These are phyloP conservation scores for Ceratosolen fusciceps DNA, from an alignment of 1,140 invertebrate genomes.

Conservation along the genomic window DNA sequence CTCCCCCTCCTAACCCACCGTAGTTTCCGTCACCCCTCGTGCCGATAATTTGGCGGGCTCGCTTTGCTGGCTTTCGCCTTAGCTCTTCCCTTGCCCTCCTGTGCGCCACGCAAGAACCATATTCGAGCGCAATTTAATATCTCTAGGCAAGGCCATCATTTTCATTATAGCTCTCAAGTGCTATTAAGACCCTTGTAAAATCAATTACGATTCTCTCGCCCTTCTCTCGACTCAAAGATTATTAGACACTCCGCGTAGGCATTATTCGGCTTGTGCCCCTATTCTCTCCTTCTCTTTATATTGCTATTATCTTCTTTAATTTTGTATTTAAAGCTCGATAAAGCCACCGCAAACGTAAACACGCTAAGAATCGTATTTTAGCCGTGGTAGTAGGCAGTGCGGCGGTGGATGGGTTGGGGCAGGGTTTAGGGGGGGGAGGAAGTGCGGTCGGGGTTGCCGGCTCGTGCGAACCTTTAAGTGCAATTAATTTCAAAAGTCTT, in stretches of 20 bases:
- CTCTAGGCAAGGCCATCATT: not conserved
- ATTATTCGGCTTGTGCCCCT: too few relatives aligned
- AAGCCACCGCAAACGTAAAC: too few relatives aligned
- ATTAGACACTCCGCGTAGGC: not conserved
- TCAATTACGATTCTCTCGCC: not conserved
- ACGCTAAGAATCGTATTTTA: too few relatives aligned
- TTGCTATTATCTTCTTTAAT: too few relatives aligned
- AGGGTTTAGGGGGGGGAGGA: too few relatives aligned
- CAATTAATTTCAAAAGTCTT: conserved; percentile 7
- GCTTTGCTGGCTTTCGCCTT: not conserved
- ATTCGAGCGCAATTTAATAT: too few relatives aligned
- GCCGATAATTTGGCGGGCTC: not conserved
- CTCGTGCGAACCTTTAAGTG: not conserved
- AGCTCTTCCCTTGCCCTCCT: not conserved
- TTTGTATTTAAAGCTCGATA: too few relatives aligned
- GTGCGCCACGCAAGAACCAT: too few relatives aligned
- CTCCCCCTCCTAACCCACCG: not conserved
- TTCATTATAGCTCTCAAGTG: not conserved
- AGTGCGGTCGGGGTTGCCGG: too few relatives aligned
- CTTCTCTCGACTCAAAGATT: not conserved
- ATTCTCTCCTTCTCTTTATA: too few relatives aligned
- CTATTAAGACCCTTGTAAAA: not conserved
- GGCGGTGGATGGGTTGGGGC: too few relatives aligned
- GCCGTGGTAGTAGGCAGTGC: too few relatives aligned
- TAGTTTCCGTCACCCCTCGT: not conserved